These are phyloP conservation scores for Griposia aprilina DNA, from an alignment of 2,888 invertebrate genomes.

Conservation along the genomic window DNA sequence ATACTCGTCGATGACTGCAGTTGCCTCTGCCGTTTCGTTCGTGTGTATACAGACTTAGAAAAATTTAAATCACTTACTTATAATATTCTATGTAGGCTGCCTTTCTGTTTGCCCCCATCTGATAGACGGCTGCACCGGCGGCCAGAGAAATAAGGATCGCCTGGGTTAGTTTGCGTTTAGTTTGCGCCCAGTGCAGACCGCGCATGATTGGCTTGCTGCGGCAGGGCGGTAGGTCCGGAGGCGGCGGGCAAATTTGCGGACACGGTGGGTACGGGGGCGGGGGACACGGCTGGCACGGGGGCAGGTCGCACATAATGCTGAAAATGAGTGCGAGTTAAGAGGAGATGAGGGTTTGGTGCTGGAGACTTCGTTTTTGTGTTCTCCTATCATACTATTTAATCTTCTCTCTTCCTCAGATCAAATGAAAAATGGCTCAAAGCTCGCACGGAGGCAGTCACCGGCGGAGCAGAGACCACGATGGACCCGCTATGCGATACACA, in stretches of 20 bases:
- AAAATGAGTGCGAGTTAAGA: neutral
- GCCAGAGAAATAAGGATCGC: slow-evolving; percentile 81
- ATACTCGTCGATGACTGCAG: no score
- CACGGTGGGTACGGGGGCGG: slow-evolving; percentile 74
- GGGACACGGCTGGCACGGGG: slow-evolving; percentile 79
- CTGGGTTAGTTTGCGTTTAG: slow-evolving; percentile 90
- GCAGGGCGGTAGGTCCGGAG: slow-evolving; percentile 77
- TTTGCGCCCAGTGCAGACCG: slow-evolving; percentile 92
- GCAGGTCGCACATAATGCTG: slow-evolving; percentile 71
- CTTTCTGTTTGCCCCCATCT: slow-evolving; percentile 90
- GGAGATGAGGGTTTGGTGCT: neutral
- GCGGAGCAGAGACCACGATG: slow-evolving; percentile 91
- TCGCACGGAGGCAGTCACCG: slow-evolving; percentile 93
- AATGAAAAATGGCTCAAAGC: slow-evolving; percentile 90
- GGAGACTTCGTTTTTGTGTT: neutral
- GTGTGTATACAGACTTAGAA: neutral
- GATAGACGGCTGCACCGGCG: slow-evolving; percentile 80
- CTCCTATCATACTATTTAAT: neutral
- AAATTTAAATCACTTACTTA: slow-evolving; percentile 88
- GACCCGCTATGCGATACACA: slow-evolving; percentile 91
- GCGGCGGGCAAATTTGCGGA: slow-evolving; percentile 77
- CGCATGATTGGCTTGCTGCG: slow-evolving; percentile 92
- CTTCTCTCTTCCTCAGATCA: slow-evolving; percentile 39
- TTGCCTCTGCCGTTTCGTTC: no score
- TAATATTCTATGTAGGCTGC: slow-evolving; percentile 93